A percentile compares a stretch with the other conserved stretches of the same genome.
Conservation (phyloP, 2,113 vertebrate species). For the Illadopsis cleaveri region DNA sequence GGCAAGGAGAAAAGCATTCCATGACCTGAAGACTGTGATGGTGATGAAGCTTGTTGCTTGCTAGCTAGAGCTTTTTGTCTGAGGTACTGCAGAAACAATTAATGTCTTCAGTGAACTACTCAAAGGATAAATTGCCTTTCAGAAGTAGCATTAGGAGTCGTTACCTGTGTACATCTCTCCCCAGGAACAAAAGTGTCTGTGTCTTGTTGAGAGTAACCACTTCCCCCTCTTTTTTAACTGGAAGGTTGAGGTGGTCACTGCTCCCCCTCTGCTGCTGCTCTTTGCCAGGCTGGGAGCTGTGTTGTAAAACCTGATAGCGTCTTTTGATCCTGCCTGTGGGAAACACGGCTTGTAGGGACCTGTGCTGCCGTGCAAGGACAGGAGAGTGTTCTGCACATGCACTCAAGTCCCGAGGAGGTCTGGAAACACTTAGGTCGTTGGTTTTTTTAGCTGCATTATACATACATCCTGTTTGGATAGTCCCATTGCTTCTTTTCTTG, state of each 20-base stretch:
- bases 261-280: background rate
- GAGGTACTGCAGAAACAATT: background rate
- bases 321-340: background rate
- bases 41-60: background rate
- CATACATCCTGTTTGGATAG: background rate
- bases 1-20: background rate
- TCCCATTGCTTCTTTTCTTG: background rate
- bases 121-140: background rate
- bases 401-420: background rate
- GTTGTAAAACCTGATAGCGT: background rate
- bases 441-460: background rate
- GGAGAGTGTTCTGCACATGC: background rate
- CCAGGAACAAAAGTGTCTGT: background rate
- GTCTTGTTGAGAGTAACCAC: background rate
- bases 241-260: background rate
- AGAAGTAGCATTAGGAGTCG: background rate
- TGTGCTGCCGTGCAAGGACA: background rate
- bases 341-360: background rate
- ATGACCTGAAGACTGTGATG: fast-evolving
- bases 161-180: background rate
- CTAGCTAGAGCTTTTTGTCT: background rate
- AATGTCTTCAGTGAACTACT: background rate
- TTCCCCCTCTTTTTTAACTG: background rate
- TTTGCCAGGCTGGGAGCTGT: background rate
- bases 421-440: background rate